phyloP scores from a whole-genome alignment of 2,797 vertebrate genomes.

The Loriculus beryllinus region DNA sequence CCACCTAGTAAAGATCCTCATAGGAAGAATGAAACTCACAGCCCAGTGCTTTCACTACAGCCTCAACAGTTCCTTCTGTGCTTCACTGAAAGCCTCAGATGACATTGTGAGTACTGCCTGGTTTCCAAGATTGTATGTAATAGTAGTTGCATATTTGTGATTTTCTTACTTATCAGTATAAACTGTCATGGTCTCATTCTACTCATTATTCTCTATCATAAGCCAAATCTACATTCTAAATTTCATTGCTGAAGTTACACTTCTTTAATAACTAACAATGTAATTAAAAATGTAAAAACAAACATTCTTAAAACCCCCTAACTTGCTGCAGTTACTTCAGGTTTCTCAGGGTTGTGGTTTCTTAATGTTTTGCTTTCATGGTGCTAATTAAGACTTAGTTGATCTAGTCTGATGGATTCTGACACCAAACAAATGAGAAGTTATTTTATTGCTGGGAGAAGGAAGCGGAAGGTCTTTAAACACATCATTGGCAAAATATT shows the following conservation, averaged over 20 bases:
- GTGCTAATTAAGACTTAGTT: slow-evolving; percentile 32
- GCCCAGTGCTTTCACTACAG: neutral
- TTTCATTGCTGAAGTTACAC: slow-evolving; percentile 44
- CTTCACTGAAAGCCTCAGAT: neutral
- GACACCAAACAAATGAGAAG: neutral
- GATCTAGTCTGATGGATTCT: slow-evolving; percentile 12
- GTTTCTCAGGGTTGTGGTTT: neutral
- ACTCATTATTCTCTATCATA: slow-evolving; percentile 8
- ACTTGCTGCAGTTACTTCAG: slow-evolving; percentile 47
- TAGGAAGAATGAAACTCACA: fast-evolving
- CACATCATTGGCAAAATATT: slow-evolving; percentile 8
- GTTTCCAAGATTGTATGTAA: neutral
- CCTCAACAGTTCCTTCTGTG: neutral
- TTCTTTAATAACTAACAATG: slow-evolving; percentile 32
- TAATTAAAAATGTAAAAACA: slow-evolving; percentile 11
- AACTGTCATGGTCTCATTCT: neutral
- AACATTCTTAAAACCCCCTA: neutral
- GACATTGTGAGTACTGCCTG: neutral
- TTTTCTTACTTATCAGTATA: neutral
- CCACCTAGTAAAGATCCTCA: neutral
- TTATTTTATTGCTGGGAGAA: slow-evolving; percentile 40
- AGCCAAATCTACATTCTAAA: slow-evolving; percentile 50
- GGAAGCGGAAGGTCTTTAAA: slow-evolving; percentile 18
- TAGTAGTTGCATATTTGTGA: slow-evolving; percentile 33
- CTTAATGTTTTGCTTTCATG: neutral